phyloP scores from a whole-genome alignment of 2,888 invertebrate genomes.

The Marronus borbonicus region DNA sequence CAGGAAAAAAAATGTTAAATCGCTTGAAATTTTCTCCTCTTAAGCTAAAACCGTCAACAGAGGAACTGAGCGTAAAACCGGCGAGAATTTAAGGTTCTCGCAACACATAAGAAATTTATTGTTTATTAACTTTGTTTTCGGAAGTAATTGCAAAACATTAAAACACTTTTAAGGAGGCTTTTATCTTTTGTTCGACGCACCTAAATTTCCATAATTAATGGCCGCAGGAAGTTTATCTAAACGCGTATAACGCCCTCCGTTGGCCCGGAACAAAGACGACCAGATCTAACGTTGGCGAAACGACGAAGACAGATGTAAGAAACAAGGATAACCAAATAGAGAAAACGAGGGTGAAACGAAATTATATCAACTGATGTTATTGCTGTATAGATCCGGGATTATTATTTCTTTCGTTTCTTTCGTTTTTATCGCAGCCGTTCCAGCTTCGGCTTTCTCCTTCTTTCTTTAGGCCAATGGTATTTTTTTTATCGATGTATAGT shows the following conservation, averaged over 20 bases:
- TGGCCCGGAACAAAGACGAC: neutral
- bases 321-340: neutral
- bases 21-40: too few species aligned
- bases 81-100: too few species aligned
- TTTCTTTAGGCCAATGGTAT: neutral
- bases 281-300: neutral
- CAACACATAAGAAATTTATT: slow-evolving; percentile 26
- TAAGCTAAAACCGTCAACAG: too few species aligned
- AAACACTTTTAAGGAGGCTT: slow-evolving; percentile 44
- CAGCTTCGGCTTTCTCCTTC: neutral
- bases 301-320: neutral
- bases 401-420: slow-evolving; percentile 26
- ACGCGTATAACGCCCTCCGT: slow-evolving; percentile 15
- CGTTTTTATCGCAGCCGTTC: neutral
- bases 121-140: slow-evolving; percentile 46
- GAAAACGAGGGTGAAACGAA: neutral
- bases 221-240: slow-evolving; percentile 35
- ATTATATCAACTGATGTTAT: slow-evolving; percentile 34
- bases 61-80: too few species aligned
- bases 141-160: slow-evolving; percentile 47
- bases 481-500: neutral
- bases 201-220: slow-evolving; percentile 47
- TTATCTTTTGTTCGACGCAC: slow-evolving; percentile 42
- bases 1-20: too few species aligned
- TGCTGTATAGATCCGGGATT: slow-evolving; percentile 22